Percentiles rank a stretch among this genome's conserved stretches.
Evolutionary conservation across 2,888 invertebrate genomes (phyloP).

Genomic region (Periphyllus acericola): DNA sequence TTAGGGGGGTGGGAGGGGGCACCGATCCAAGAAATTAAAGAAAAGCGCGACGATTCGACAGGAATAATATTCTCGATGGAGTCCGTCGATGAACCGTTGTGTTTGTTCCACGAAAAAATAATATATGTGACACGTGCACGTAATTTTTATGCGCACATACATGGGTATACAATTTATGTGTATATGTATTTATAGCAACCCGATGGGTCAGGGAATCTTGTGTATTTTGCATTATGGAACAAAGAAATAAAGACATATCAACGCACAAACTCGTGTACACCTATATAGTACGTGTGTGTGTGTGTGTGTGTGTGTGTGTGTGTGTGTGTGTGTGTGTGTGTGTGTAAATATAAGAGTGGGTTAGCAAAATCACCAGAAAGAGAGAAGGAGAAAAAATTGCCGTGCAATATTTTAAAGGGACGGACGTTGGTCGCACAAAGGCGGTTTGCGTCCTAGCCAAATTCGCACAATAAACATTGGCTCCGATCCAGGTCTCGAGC

Average conservation of each 20-base stretch:
- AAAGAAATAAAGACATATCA: background rate
- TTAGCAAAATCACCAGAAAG: background rate
- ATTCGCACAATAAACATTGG: slow-evolving; percentile 56
- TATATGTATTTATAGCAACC: background rate
- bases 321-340: too few species aligned
- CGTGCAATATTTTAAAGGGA: slow-evolving; percentile 45
- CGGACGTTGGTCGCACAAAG: slow-evolving; percentile 12
- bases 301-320: too few species aligned
- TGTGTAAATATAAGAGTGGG: background rate
- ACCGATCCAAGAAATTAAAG: background rate
- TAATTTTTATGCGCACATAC: too few species aligned
- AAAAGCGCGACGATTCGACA: too few species aligned
- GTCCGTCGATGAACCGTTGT: background rate
- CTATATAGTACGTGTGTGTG: background rate
- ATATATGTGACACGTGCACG: background rate
- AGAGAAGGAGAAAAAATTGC: slow-evolving; percentile 21
- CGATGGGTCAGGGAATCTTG: background rate
- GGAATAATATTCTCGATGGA: background rate
- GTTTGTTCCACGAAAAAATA: background rate
- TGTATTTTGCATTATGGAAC: background rate
- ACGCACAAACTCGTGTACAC: background rate
- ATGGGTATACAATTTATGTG: too few species aligned
- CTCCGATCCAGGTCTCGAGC: slow-evolving; percentile 46
- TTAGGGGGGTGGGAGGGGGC: too few species aligned
- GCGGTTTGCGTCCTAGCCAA: slow-evolving; percentile 54